Evolutionary conservation across 2,888 invertebrate genomes (phyloP).

Genomic region (Ectemnius continuus): DNA sequence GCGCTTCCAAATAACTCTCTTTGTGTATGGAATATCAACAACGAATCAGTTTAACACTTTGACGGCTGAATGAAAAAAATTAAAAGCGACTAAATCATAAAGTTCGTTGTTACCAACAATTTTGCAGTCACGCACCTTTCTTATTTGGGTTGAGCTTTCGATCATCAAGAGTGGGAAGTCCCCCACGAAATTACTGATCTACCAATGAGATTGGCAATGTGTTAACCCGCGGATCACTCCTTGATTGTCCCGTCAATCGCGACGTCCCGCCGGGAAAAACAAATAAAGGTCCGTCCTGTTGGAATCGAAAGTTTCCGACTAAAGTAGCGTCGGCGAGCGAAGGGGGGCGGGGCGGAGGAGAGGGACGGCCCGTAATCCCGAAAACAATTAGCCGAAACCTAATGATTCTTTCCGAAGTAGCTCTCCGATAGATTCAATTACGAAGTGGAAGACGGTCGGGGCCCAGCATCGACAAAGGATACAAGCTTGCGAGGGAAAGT

Average conservation of each 20-base stretch:
- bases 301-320: conserved; percentile 22
- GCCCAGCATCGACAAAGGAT: conserved; percentile 39
- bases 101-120: not conserved
- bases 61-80: no score
- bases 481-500: conserved; percentile 33
- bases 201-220: no score
- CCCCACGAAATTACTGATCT: no score
- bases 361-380: conserved; percentile 26
- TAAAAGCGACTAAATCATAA: no score
- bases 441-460: conserved; percentile 11
- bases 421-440: conserved; percentile 48
- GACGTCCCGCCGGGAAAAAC: conserved; percentile 1
- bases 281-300: conserved; percentile 21
- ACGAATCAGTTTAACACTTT: no score
- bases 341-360: no score
- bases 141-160: not conserved
- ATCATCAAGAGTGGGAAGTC: no score
- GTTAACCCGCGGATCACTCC: no score
- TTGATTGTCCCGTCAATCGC: no score
- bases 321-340: not conserved
- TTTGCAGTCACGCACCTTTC: not conserved
- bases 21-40: no score
- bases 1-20: no score
- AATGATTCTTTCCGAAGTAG: conserved; percentile 25
- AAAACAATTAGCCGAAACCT: conserved; percentile 33